Conservation (phyloP, 2,888 invertebrate species). For the Lypha dubia region DNA sequence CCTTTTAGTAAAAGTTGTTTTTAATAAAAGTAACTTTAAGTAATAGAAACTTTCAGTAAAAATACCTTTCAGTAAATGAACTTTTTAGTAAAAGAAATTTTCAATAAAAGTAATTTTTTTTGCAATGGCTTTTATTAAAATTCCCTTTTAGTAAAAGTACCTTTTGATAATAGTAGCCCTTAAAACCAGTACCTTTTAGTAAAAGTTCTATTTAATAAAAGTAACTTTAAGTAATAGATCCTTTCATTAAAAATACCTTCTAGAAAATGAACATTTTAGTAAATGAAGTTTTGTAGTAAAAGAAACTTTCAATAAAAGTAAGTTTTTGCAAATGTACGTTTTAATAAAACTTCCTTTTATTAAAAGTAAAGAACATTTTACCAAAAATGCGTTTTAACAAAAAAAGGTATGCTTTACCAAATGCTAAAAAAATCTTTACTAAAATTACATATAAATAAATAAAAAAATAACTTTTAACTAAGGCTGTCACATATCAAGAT, state of each 20-base stretch:
- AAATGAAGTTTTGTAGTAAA: not conserved
- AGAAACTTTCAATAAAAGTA: not conserved
- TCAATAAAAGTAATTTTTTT: no score
- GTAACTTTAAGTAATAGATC: no score
- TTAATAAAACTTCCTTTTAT: not conserved
- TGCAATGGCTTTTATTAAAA: no score
- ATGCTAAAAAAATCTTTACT: no score
- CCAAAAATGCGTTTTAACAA: not conserved
- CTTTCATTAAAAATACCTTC: no score
- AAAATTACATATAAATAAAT: no score
- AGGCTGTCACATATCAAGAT: no score
- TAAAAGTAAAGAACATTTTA: not conserved
- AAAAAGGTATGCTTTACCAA: no score
- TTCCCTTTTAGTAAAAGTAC: not conserved
- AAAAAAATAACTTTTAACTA: no score
- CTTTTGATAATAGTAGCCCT: not conserved
- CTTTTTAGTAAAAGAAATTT: no score
- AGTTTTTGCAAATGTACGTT: not conserved
- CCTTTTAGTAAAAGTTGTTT: not conserved
- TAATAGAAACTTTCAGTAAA: no score
- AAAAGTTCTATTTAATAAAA: no score
- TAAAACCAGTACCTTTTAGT: not conserved
- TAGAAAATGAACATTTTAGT: not conserved
- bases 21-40: not conserved
- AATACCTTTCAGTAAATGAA: not conserved